Percentiles rank a stretch among this genome's conserved stretches.
These are phyloP conservation scores for Eolophus roseicapilla DNA, from an alignment of 2,113 vertebrate genomes.

Conservation along the genomic window DNA sequence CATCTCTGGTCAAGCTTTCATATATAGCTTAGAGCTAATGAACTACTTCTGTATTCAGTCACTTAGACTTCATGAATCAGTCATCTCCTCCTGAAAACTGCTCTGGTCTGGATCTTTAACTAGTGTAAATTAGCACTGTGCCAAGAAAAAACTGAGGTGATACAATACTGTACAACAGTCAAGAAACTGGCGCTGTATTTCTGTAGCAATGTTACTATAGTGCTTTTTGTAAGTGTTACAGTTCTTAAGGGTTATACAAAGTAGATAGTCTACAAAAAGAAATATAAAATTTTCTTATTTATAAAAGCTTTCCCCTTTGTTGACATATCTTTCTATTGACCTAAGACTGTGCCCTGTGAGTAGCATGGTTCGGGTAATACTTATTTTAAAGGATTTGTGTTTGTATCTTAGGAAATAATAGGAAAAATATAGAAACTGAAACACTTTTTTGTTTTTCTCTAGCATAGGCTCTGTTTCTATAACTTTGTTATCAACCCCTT, in stretches of 20 bases:
- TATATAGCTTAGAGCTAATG: slow-evolving; percentile 25
- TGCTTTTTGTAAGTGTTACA: neutral
- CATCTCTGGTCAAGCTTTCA: slow-evolving; percentile 27
- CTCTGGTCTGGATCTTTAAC: slow-evolving; percentile 61
- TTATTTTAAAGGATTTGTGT: neutral
- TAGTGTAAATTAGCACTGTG: slow-evolving; percentile 56
- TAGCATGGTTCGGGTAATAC: neutral
- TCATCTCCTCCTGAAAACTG: slow-evolving; percentile 64
- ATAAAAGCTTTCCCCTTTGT: neutral
- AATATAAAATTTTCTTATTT: neutral
- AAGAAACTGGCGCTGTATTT: neutral
- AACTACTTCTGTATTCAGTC: slow-evolving; percentile 68
- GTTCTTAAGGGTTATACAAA: neutral
- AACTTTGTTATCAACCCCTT: neutral
- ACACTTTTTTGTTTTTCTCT: neutral
- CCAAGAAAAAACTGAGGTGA: slow-evolving; percentile 33
- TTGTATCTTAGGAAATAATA: neutral
- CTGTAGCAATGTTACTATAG: neutral
- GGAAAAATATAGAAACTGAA: neutral
- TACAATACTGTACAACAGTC: slow-evolving; percentile 28
- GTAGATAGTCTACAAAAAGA: neutral
- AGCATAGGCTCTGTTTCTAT: neutral
- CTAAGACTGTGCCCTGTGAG: neutral
- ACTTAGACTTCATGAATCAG: slow-evolving; percentile 68
- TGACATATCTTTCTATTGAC: neutral